Evolutionary conservation across 2,888 invertebrate species (phyloP), one percentile per base, ranked within the genome.

Genomic region (Sabatieria punctata): DNA sequence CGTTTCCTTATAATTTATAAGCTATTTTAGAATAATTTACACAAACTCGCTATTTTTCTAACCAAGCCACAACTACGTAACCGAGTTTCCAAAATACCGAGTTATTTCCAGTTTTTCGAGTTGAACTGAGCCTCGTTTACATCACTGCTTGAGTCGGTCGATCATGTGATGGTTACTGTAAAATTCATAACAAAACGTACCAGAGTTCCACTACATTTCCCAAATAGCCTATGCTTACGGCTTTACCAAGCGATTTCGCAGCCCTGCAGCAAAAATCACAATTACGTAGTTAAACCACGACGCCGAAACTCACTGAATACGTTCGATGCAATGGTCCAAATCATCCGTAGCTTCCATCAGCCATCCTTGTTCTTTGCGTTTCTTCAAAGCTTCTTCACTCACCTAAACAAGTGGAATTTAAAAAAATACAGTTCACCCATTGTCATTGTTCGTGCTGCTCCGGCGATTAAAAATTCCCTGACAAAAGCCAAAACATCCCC

Each of bases 291-390:
- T 3, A 48, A 18, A 44, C 30, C 30, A 30, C 8, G 25, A 27
- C 22, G 27, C 36, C 36, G 35, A 22, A 18, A 24, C 39, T 42
- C 43, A 18, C 36, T 18, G 15, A 37, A 18, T 19, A 54, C 47
- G 24, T 13, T 46, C 44, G 2, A 74, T 59, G 35, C 73, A 59
- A 15, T 60, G 52, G 42, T 72, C 71, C 48, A 76, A 54, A 54
- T 71, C 63, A 38, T 58, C 56, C 6, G 67, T 67, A 30, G 70
- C 65, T 54, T 74, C 71, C 53, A 67, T 60, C 35, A 77, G 56
- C 76, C 76, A 77, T n/a, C 76, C 76, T 60, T 76, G 76, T 8
- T 66, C 56, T 54, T 71, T 66, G 13, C 76, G 66, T 55, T 76
- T 76, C 44, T 67, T 53, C 30, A 76, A 50, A 1, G 74, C 75